Evolutionary conservation across 35 echinoderm and acorn worm species (phyloP).

Genomic region (Stichopus chloronotus): DNA sequence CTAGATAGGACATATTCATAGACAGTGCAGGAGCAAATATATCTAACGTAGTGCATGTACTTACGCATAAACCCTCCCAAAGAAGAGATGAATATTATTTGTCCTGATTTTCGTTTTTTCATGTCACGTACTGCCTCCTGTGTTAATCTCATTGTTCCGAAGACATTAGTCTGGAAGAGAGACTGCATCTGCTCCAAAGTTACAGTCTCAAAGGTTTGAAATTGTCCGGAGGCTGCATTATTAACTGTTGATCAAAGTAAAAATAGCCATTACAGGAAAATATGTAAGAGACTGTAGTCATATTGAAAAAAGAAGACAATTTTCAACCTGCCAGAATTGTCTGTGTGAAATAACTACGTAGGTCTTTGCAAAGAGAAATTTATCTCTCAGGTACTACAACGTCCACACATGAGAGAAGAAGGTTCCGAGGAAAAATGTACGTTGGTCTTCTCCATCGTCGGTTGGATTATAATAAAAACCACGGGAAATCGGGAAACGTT

Average conservation of each 20-base stretch:
- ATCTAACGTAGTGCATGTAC: not conserved
- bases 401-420: too few relatives aligned
- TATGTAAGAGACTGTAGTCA: too few relatives aligned
- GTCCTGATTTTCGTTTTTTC: not conserved
- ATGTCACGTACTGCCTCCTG: not conserved
- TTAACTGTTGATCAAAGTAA: not conserved
- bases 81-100: conserved; percentile 17
- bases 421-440: too few relatives aligned
- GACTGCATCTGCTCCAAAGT: conserved; percentile 17
- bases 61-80: not conserved
- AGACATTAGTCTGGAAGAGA: conserved; percentile 8
- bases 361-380: too few relatives aligned
- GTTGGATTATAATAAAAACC: not conserved
- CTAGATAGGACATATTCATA: too few relatives aligned
- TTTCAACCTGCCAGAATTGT: too few relatives aligned
- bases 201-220: not conserved
- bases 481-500: not conserved
- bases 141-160: not conserved
- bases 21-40: too few relatives aligned
- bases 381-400: too few relatives aligned
- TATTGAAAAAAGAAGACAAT: too few relatives aligned
- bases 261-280: too few relatives aligned
- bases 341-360: too few relatives aligned
- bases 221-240: not conserved
- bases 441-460: not conserved